Evolutionary conservation across 2,113 vertebrate genomes (phyloP).

Genomic region (Hystrix brachyura): DNA sequence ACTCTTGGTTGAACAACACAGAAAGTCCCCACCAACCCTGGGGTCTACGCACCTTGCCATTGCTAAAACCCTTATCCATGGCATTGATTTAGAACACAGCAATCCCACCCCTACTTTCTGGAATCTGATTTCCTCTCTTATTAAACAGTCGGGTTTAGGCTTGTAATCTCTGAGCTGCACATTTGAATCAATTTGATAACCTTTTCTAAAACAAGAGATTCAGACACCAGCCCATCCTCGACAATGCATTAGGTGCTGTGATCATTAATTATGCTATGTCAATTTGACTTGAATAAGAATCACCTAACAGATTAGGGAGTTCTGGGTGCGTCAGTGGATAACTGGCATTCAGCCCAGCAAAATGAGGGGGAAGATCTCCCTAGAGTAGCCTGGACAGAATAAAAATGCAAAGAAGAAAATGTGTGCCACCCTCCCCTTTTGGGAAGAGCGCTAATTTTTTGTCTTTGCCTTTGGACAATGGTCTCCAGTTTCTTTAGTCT

Average conservation of each 20-base stretch:
- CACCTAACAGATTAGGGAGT: neutral
- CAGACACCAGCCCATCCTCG: neutral
- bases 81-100: neutral
- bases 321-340: neutral
- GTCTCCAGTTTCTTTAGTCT: neutral
- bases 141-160: neutral
- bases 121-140: neutral
- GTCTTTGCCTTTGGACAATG: neutral
- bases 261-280: neutral
- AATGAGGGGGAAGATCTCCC: neutral
- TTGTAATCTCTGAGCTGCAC: neutral
- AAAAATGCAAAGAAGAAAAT: neutral
- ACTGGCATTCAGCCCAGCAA: neutral
- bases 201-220: neutral
- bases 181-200: neutral
- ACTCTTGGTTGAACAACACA: neutral
- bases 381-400: neutral
- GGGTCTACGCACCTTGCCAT: neutral
- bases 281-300: neutral
- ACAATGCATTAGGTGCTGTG: neutral
- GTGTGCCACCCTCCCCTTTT: fast-evolving
- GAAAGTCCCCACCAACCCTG: neutral
- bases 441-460: neutral
- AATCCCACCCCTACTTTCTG: neutral
- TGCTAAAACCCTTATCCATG: neutral